These are phyloP conservation scores for Aleiodes testaceus DNA, from an alignment of 2,888 invertebrate species.

Conservation along the genomic window DNA sequence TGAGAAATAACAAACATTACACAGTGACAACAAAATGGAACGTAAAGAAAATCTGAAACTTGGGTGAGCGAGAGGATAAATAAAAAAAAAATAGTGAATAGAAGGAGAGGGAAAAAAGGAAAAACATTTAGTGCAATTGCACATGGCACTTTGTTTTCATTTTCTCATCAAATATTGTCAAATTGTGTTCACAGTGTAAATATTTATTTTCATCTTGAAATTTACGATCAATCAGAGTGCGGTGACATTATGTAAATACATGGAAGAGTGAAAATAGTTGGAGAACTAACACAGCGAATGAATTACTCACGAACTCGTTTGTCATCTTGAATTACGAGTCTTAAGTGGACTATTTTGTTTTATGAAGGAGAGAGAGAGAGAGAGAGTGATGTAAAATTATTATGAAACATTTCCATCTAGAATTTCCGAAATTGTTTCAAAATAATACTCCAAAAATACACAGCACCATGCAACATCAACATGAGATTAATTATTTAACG, in stretches of 20 bases:
- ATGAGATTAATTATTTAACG: no score
- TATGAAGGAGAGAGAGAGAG: no score
- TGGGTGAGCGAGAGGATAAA: not conserved
- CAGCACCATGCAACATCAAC: no score
- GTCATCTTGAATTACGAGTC: no score
- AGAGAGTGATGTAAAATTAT: no score
- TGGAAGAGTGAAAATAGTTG: no score
- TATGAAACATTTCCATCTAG: no score
- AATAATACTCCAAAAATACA: no score
- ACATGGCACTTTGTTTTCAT: not conserved
- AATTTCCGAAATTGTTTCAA: no score
- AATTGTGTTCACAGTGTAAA: not conserved
- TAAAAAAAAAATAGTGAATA: conserved; percentile 10
- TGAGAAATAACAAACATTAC: conserved; percentile 29
- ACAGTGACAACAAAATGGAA: conserved; percentile 33
- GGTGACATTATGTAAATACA: not conserved
- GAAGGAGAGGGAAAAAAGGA: conserved; percentile 21
- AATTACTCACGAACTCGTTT: no score
- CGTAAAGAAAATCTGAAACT: conserved; percentile 32
- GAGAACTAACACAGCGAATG: no score
- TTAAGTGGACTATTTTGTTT: no score
- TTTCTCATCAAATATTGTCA: conserved; percentile 15
- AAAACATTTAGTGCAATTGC: conserved; percentile 10
- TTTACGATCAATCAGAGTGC: conserved; percentile 1
- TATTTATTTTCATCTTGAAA: conserved; percentile 15